Percentiles rank a stretch among this genome's conserved stretches.
Evolutionary conservation across 2,113 vertebrate genomes (phyloP).

Genomic region (Pomatostomus ruficeps): DNA sequence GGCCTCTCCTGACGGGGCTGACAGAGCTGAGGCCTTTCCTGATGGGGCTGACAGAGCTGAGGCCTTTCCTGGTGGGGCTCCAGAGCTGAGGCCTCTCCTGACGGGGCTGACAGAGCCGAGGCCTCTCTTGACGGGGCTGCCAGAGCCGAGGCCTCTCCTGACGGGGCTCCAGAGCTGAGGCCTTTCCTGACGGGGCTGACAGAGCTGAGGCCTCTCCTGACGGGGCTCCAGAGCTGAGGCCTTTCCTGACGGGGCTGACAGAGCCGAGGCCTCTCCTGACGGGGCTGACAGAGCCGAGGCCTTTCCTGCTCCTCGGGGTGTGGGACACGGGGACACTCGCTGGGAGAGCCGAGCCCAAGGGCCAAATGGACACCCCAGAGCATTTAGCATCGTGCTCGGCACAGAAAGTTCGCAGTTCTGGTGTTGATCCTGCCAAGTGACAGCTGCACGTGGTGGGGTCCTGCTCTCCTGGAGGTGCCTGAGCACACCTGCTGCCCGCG

Average conservation of each 20-base stretch:
- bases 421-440: accelerated
- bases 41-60: not conserved
- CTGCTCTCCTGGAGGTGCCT: not conserved
- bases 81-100: not conserved
- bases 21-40: not conserved
- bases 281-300: not conserved
- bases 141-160: not conserved
- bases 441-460: not conserved
- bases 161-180: not conserved
- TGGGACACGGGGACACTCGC: not conserved
- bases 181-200: too few relatives aligned
- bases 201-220: not conserved
- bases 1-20: too few relatives aligned
- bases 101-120: not conserved
- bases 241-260: too few relatives aligned
- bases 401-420: accelerated
- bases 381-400: not conserved
- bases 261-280: not conserved
- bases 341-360: not conserved
- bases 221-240: not conserved
- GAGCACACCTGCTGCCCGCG: not conserved
- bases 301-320: too few relatives aligned
- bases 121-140: too few relatives aligned
- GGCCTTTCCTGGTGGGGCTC: too few relatives aligned
- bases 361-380: not conserved